Conservation (phyloP, 2,888 invertebrate species). For the Dasysyrphus tricinctus region DNA sequence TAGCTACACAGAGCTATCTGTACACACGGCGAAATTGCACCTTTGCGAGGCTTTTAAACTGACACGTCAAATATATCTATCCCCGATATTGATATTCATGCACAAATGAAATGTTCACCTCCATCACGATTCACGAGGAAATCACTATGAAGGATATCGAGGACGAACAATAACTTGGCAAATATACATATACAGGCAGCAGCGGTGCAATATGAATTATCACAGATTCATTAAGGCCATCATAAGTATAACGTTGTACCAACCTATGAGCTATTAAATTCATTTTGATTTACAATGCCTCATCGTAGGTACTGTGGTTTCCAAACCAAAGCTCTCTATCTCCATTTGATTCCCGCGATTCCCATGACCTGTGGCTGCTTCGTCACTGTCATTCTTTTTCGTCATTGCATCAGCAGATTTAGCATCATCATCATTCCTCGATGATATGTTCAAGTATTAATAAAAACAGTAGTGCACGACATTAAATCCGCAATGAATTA, state of each 20-base stretch:
- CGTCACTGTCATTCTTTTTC: slow-evolving; percentile 19
- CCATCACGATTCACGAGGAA: not conserved
- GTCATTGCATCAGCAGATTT: slow-evolving; percentile 34
- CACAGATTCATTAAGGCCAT: slow-evolving; percentile 61
- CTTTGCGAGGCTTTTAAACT: slow-evolving; percentile 1
- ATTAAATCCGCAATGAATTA: slow-evolving; percentile 66
- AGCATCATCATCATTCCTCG: slow-evolving; percentile 54
- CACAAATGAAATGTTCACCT: not conserved
- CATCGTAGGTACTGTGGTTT: not conserved
- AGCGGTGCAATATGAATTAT: slow-evolving; percentile 63
- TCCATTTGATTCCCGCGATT: not conserved
- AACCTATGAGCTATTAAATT: slow-evolving; percentile 52
- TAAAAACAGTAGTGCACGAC: slow-evolving; percentile 47
- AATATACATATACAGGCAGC: not conserved
- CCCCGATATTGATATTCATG: not conserved
- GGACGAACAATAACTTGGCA: slow-evolving; percentile 67
- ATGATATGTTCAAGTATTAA: slow-evolving; percentile 61
- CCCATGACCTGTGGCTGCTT: slow-evolving; percentile 10
- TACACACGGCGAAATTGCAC: slow-evolving; percentile 7
- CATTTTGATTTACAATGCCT: slow-evolving; percentile 60
- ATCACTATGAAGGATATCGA: slow-evolving; percentile 8
- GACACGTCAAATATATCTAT: slow-evolving; percentile 18
- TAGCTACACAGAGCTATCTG: not conserved
- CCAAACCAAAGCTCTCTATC: not conserved
- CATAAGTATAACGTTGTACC: not conserved